Base-by-base conservation (phyloP, 1,140 invertebrate genomes). In the Ceratosolen solmsi region DNA sequence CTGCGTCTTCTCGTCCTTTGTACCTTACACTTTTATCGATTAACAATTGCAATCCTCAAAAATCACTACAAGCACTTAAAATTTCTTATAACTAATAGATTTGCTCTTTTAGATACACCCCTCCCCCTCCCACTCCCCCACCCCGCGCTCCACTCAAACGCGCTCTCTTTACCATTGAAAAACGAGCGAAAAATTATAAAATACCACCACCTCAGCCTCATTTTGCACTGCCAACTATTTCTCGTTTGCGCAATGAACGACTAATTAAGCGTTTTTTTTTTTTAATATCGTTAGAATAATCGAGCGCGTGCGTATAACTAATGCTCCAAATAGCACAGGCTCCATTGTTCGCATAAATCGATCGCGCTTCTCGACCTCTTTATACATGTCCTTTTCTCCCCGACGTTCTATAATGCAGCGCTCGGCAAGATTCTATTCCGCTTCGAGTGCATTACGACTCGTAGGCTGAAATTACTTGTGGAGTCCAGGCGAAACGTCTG, bases 391-490 rank as follows among this genome's bases (percentile, higher is more conserved):
- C 41, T 30, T 38, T 30, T 30, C 41, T 22, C 15, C 49, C 17
- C 25, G 46, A 56, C 33, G 72, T 30, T 58, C 25, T 74, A 74
- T 56, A 58, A 56, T 20, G 72, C 49, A 25, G 30, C n/a, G 22
- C 30, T 46, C 20, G 27, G 11, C 3, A 20, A 74, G n/a, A 51
- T 74, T 51, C 54, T 74, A 33, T 74, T 56, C 33, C 20, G 15
- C 27, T 20, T 38, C 15, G 51, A 74, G 72, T 56, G 54, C 33
- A 30, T 72, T 38, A n/a, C 7, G 20, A 11, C 5, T 13, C 9
- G n/a, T 54, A 51, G 27, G 22, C 63, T 65, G 76, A 56, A 79
- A 79, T 79, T 79, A 30, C 63, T 41, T 22, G 8, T 11, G 30
- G 63, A 68, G 22, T 68, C 36, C 70, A 41, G 25, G 11, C 41